Percentiles rank a stretch among this genome's conserved stretches.
Conservation (phyloP, 2,797 vertebrate genomes). For the Pseudocheirus occidentalis region DNA sequence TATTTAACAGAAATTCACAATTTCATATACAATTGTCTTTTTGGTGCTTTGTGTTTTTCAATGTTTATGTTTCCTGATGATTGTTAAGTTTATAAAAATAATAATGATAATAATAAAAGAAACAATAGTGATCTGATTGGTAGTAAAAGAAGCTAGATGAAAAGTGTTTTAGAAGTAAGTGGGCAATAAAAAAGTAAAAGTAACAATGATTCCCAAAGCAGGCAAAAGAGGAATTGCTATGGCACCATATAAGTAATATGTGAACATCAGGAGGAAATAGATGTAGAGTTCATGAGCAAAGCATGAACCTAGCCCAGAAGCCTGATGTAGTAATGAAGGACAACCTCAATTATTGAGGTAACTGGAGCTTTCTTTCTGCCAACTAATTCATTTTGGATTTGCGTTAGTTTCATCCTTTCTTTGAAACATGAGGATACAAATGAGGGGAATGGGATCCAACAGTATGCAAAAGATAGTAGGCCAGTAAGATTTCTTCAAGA, state of each 20-base stretch:
- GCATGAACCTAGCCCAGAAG: neutral
- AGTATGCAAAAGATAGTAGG: neutral
- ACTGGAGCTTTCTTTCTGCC: neutral
- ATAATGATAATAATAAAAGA: neutral
- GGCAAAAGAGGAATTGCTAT: neutral
- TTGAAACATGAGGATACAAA: neutral
- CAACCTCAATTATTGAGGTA: neutral
- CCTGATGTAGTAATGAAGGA: neutral
- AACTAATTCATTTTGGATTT: neutral
- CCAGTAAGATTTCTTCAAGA: neutral
- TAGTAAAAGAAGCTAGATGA: neutral
- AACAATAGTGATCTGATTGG: neutral
- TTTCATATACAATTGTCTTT: neutral
- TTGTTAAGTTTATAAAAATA: neutral
- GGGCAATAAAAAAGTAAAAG: neutral
- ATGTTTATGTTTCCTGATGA: neutral
- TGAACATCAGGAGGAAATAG: neutral
- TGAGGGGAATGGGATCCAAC: neutral
- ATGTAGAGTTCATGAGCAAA: neutral
- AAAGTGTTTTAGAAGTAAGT: neutral
- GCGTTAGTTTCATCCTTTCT: neutral
- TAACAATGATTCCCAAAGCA: neutral
- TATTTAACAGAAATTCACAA: neutral
- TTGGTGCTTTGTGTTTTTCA: neutral
- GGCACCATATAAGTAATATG: neutral